Conservation (phyloP, 2,888 invertebrate genomes). For the Itoplectis maculator region DNA sequence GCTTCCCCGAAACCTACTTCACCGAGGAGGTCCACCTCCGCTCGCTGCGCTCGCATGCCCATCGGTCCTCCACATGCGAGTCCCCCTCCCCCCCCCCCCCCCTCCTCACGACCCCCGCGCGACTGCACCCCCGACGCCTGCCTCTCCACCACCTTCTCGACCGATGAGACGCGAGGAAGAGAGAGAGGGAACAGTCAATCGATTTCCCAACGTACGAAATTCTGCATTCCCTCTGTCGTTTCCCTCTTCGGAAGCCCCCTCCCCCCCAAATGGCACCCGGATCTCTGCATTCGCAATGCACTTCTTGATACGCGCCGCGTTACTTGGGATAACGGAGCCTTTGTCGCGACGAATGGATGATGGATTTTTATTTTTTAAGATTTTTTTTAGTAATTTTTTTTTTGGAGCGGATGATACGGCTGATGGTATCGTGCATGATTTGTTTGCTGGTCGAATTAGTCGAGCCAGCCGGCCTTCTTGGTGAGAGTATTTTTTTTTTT, state of each 20-base stretch:
- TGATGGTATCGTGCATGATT: background rate
- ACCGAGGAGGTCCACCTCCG: conserved; percentile 46
- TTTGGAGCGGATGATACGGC: too few relatives aligned
- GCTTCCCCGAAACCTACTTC: conserved; percentile 61
- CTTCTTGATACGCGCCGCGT: background rate
- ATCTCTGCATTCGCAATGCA: background rate
- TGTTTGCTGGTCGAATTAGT: background rate
- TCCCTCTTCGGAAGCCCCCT: background rate
- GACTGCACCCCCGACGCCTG: background rate
- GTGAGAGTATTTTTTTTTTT: too few relatives aligned
- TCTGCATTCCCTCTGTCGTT: conserved; percentile 13
- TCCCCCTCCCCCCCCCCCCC: conserved; percentile 15
- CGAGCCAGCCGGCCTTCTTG: too few relatives aligned
- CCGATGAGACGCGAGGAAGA: conserved; percentile 4
- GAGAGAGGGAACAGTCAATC: conserved; percentile 56
- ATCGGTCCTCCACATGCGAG: conserved; percentile 33
- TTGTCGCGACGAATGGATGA: background rate
- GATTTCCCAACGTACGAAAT: conserved; percentile 33
- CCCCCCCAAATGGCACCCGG: too few relatives aligned
- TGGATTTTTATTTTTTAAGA: background rate
- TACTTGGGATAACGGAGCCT: background rate
- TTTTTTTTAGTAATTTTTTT: too few relatives aligned
- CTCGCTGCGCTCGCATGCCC: conserved; percentile 40
- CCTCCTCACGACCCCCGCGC: too few relatives aligned
- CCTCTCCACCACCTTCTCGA: conserved; percentile 40